Evolutionary conservation across 2,888 invertebrate species (phyloP).

Genomic region (Athrips mouffetella): DNA sequence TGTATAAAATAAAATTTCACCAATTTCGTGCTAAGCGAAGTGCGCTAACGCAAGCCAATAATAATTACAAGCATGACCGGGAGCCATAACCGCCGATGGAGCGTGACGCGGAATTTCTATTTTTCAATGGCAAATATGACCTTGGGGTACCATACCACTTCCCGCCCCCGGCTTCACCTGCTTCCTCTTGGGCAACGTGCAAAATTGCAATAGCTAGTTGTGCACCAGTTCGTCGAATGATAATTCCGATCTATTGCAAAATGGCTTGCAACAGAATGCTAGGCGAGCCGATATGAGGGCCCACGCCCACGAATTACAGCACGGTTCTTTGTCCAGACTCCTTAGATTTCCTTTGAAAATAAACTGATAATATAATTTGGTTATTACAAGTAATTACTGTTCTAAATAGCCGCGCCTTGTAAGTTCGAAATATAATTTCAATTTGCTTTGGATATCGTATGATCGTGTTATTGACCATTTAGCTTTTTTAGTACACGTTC

Average conservation of each 20-base stretch:
- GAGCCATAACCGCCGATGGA: constrained; percentile 27
- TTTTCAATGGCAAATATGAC: constrained; percentile 11
- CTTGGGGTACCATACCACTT: constrained; percentile 33
- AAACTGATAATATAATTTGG: constrained; percentile 1
- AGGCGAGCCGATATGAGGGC: constrained; percentile 58
- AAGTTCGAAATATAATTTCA: too few species aligned
- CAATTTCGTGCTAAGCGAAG: constrained; percentile 6
- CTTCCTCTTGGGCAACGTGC: constrained; percentile 58
- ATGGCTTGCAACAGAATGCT: constrained; percentile 63
- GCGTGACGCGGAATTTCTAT: constrained; percentile 20
- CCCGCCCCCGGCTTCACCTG: constrained; percentile 59
- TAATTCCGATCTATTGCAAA: constrained; percentile 74
- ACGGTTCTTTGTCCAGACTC: constrained; percentile 54
- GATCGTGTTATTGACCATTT: too few species aligned
- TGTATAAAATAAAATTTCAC: constrained; percentile 5
- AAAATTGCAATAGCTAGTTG: constrained; percentile 57
- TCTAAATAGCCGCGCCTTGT: background rate
- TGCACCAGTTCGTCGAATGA: constrained; percentile 75
- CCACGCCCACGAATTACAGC: constrained; percentile 68
- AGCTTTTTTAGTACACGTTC: too few species aligned
- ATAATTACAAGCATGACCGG: constrained; percentile 25
- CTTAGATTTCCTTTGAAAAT: constrained; percentile 26
- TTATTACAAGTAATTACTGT: background rate
- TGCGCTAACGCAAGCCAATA: constrained; percentile 13
- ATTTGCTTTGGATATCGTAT: too few species aligned